Base-by-base conservation (phyloP, 1,140 invertebrate genomes). In the Zaprionus kolodkinae region DNA sequence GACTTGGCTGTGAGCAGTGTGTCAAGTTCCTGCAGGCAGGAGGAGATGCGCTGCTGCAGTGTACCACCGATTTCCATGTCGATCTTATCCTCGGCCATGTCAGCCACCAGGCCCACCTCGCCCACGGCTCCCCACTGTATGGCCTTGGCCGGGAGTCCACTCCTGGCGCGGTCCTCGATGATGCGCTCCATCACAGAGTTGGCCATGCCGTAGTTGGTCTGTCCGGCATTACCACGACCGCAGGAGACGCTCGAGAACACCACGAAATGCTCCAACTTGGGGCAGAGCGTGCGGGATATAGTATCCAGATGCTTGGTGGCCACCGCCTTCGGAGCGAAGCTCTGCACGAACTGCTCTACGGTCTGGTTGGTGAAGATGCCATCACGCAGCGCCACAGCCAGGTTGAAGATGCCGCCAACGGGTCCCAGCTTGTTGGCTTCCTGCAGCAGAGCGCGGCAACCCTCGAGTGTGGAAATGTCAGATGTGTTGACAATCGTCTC, bases 171-270 rank as follows among this genome's bases (percentile, higher is more conserved):
- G 75, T 92, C 77, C 81, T 96, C 95, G 78, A 96, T 95, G 59
- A 96, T 94, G 67, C 95, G 94, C 92, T 96, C 96, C 95, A 96
- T 96, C 11, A 95, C 93, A 0, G 95, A 96, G 92, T 96, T 96
- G 7, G 95, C 94, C 93, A 95, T 94, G 40, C 95, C 97, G 91
- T 99, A 98, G 92, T 98, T 98, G 0, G 96, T 95, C 93, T 98
- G 97, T 3, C 97, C 97, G 48, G 95, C 95, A 92, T 98, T 98
- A 69, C 97, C 97, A 55, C 97, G 94, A 6, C 97, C 97, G 92
- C 97, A 97, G 35, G 96, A 96, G 4, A 98, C 96, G 54, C 96
- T 97, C 1, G 97, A 98, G 92, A 98, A 98, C 21, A 97, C 95
- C 5, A 96, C 95, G 79, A 96, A 96, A 78, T 95, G 94, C 92